Base-by-base conservation (phyloP, 2,888 invertebrate species). In the Coelinius sp. region DNA sequence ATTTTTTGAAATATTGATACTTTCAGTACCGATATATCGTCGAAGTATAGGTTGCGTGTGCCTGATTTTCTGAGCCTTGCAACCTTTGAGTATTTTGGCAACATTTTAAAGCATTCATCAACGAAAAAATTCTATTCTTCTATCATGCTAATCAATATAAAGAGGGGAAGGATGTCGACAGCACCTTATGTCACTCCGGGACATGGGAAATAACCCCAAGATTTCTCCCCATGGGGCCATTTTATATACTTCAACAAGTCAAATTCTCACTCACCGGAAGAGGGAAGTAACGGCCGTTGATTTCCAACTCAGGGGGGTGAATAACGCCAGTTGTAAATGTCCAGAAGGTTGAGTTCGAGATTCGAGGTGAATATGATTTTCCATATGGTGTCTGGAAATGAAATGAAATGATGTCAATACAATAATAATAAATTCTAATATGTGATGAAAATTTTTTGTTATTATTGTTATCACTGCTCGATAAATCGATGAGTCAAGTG, bases 111-210 rank as follows among this genome's bases (percentile, higher is more conserved):
- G n/a, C n/a, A n/a, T n/a, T n/a, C n/a, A n/a, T n/a, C n/a, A n/a
- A n/a, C n/a, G n/a, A n/a, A n/a, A n/a, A n/a, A n/a, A n/a, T n/a
- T 44, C 25, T 12, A 3, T n/a, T 22, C 25, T 24, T 2, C 44
- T 24, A n/a, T 65, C 44, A 24, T n/a, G 44, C 24, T 4, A 31
- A 31, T 31, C 31, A 65, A 46, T 35, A 68, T 27, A 53, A 68
- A 44, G 56, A 44, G 14, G 2, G 22, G 7, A 14, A 35, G 20
- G 17, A 44, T 17, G 6, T 2, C 22, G n/a, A 52, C 64, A 31
- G 20, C 70, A 69, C 81, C 81, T 80, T 80, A 79, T 81, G 81
- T 75, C 75, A 53, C 68, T 71, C 70, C 63, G 22, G 72, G 72
- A 76, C 77, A 78, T 81, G 79, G 79, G 78, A 80, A 79, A 67